Evolutionary conservation across 2,888 invertebrate genomes (phyloP), one percentile per base, ranked within the genome.

Genomic region (Cyrtodaria siliqua): DNA sequence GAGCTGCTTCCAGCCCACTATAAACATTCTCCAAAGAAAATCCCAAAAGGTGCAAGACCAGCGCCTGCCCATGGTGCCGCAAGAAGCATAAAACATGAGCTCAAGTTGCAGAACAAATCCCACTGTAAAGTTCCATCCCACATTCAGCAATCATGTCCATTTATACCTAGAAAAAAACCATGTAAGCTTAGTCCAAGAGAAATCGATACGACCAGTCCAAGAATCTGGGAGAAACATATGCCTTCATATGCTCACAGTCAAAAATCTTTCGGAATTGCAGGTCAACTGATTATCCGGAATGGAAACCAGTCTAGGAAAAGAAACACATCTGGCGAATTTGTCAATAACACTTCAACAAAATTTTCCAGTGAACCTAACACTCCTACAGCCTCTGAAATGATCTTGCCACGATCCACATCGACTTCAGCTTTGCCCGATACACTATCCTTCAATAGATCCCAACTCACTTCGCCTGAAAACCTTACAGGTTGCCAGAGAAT

Each of bases 231-330:
- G 40, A 68, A 60, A 16, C 57, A 29, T n/a, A 53, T 18, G 1
- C 73, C 73, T 2, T 49, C 57, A 20, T 49, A 66, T 14, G 86
- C 86, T 16, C 86, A 86, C 62, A 72, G 52, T 38, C 80, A 83
- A 69, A 77, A 69, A 55, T 80, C 86, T 8, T 86, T 86, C 71
- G 79, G 83, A 38, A 77, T 82, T 16, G 82, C 86, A 4, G 84
- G 86, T 1, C 80, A 76, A 49, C 52, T 85, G 38, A 86, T 85
- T 47, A 70, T 79, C n/a, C 71, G 74, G n/a, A 38, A 23, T 12
- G 55, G 47, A 18, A 64, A 27, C 20, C n/a, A 6, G 14, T 12
- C 16, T 12, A 12, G 23, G 6, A 55, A 56, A 50, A 57, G 67
- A 20, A 57, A 23, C 20, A 23, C 40, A 9, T 38, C 40, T n/a